Conservation (phyloP, 2,888 invertebrate species). For the Hirtodrosophila confusa region DNA sequence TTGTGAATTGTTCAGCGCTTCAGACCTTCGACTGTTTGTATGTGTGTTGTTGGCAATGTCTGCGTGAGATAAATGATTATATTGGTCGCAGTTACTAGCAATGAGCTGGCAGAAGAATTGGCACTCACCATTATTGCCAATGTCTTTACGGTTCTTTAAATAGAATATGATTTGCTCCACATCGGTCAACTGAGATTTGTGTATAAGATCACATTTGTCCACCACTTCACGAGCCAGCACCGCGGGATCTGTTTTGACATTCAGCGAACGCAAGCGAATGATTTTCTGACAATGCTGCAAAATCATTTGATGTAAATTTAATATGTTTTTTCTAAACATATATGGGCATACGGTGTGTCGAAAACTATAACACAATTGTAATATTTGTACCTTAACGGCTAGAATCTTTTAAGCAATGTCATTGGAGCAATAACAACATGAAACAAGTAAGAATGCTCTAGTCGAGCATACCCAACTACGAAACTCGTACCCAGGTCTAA, state of each 20-base stretch:
- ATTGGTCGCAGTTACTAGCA: too few species aligned
- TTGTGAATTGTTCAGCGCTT: slow-evolving; percentile 64
- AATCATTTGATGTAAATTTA: slow-evolving; percentile 65
- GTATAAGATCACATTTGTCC: slow-evolving; percentile 93
- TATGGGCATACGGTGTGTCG: background rate
- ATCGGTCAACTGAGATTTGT: slow-evolving; percentile 91
- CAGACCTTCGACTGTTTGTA: slow-evolving; percentile 76
- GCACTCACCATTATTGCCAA: slow-evolving; percentile 77
- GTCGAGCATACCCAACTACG: too few species aligned
- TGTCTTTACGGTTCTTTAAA: slow-evolving; percentile 90
- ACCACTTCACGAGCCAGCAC: slow-evolving; percentile 93
- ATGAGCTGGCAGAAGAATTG: too few species aligned
- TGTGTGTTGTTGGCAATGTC: slow-evolving; percentile 81
- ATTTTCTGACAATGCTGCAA: slow-evolving; percentile 90
- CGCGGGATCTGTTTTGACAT: slow-evolving; percentile 91
- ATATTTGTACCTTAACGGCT: too few species aligned
- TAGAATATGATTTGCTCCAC: slow-evolving; percentile 95
- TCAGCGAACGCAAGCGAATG: slow-evolving; percentile 92
- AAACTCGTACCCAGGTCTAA: too few species aligned
- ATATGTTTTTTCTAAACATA: background rate
- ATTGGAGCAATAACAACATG: too few species aligned
- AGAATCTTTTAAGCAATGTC: too few species aligned
- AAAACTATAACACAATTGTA: too few species aligned
- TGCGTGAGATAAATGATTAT: slow-evolving; percentile 17
- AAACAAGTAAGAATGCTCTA: too few species aligned